Base-by-base conservation (phyloP, 2,797 vertebrate genomes). In the Sebastes cheni region DNA sequence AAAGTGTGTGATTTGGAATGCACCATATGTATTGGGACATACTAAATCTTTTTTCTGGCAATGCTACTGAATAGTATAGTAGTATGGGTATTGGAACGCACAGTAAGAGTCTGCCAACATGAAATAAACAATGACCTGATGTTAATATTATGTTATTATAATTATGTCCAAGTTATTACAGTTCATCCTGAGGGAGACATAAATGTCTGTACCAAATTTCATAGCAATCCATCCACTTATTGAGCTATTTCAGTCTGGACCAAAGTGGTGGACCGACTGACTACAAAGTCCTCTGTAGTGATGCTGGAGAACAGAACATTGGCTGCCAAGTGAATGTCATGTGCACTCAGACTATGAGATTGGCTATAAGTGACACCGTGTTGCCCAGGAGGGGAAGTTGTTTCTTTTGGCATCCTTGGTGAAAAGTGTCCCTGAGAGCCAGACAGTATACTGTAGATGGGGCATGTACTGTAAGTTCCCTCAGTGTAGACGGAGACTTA, bases 351-450 rank as follows among this genome's bases (percentile, higher is more conserved):
- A 52, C 20, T 46, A 46, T 42, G 58, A 82, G 75, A 84, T 30
- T 82, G 56, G 61, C 70, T 70, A 27, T 64, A 75, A 72, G 78
- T 67, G 39, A 85, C 69, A 82, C 23, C 8, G 67, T 59, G 27
- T 29, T 29, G 30, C 50, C 0, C 3, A 73, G 12, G 32, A 62
- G 34, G 30, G 54, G 25, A 59, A 67, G 62, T 59, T n/a, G 25
- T 69, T 66, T 69, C n/a, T 34, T 67, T 55, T 68, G 27, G 23
- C 72, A 13, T 77, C 61, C 72, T 36, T 61, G 23, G 25, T 79
- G 67, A 82, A 55, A 30, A 55, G 64, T 52, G 73, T 83, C 80
- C 68, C 79, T 77, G 69, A 81, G 20, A 79, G 56, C 56, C 39
- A 58, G 67, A 73, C 59, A 71, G 54, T 14, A 58, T 23, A 27